A percentile compares a stretch with the other conserved stretches of the same genome.
Conservation (phyloP, 2,797 vertebrate species). For the Trachurus trachurus region DNA sequence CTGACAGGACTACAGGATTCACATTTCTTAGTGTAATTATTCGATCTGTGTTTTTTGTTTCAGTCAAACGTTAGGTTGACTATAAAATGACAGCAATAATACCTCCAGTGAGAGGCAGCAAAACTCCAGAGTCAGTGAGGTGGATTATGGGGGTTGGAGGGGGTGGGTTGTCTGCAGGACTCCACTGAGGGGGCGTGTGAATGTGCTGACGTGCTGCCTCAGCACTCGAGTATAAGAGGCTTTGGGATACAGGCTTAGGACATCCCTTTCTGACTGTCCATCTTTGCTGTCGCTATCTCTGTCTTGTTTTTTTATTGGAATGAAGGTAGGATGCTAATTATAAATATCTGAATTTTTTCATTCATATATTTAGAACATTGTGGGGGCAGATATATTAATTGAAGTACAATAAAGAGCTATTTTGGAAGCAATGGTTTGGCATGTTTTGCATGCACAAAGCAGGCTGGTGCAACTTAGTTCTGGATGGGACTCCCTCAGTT, state of each 20-base stretch:
- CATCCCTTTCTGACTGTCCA: conserved; percentile 23
- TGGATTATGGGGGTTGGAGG: conserved; percentile 38
- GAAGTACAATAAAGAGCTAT: not conserved
- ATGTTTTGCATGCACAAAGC: not conserved
- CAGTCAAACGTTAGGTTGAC: not conserved
- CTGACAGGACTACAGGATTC: too few relatives aligned
- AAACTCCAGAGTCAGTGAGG: not conserved
- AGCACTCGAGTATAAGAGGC: conserved; percentile 69
- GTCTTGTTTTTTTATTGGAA: not conserved
- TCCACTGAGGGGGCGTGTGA: conserved; percentile 13
- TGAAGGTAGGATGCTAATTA: conserved; percentile 48
- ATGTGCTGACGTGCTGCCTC: conserved; percentile 53
- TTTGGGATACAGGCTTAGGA: conserved; percentile 56
- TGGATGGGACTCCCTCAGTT: not conserved
- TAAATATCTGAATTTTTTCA: not conserved
- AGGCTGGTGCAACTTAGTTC: not conserved
- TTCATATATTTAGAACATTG: not conserved
- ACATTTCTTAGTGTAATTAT: too few relatives aligned
- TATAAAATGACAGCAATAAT: not conserved
- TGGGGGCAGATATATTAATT: not conserved
- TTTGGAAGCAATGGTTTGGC: not conserved
- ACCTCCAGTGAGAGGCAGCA: conserved; percentile 29
- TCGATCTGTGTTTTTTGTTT: too few relatives aligned
- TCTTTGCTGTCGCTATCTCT: conserved; percentile 11
- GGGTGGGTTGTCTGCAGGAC: conserved; percentile 18